Evolutionary conservation across 2,888 invertebrate genomes (phyloP).

Genomic region (Podabrus alpinus): DNA sequence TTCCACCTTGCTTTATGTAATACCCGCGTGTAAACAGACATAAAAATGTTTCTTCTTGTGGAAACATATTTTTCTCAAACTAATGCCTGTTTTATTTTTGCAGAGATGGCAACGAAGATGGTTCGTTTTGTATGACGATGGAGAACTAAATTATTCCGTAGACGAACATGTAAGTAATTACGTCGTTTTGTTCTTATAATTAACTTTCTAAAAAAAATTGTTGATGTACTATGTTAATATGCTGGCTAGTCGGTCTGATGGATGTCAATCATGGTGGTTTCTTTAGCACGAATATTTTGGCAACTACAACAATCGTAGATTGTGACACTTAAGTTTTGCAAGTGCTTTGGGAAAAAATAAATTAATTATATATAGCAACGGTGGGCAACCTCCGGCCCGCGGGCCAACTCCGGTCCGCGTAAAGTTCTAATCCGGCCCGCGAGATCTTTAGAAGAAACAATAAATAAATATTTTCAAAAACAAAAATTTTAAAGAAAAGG

Average conservation of each 20-base stretch:
- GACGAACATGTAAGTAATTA: slow-evolving; percentile 92
- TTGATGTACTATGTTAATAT: background rate
- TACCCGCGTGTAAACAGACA: background rate
- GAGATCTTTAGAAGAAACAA: no score
- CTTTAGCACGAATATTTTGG: background rate
- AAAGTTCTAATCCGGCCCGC: no score
- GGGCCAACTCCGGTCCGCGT: no score
- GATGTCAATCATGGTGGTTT: background rate
- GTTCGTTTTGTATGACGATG: slow-evolving; percentile 97
- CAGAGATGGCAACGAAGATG: slow-evolving; percentile 99
- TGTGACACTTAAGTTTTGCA: background rate
- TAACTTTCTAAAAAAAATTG: background rate
- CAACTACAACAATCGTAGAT: background rate
- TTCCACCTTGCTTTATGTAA: background rate
- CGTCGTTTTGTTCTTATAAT: background rate
- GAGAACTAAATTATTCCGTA: slow-evolving; percentile 94
- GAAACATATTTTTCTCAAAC: background rate
- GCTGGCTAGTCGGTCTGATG: background rate
- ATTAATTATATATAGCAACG: no score
- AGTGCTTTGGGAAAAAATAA: background rate
- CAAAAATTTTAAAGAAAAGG: no score
- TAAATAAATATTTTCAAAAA: no score
- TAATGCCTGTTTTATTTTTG: slow-evolving; percentile 52
- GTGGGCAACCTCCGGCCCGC: no score
- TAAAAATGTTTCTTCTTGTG: background rate